These are phyloP conservation scores for Scopus umbretta DNA, from an alignment of 2,113 vertebrate genomes.

Conservation along the genomic window DNA sequence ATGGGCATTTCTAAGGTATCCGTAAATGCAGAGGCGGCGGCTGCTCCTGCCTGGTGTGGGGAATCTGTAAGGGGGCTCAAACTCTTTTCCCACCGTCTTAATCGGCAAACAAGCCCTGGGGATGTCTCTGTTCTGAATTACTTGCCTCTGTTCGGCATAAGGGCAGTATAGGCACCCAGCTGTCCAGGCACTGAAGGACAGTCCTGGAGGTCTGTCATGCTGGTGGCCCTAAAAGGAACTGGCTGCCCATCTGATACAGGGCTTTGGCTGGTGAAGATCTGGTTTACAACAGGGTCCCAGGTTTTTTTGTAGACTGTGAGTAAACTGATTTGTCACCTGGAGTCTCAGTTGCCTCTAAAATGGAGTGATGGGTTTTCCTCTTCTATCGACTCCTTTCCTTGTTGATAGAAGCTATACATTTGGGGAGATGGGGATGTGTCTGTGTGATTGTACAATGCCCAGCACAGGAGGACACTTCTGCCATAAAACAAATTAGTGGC, in stretches of 20 bases:
- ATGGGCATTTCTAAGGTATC: neutral
- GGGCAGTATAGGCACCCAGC: neutral
- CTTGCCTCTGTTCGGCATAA: neutral
- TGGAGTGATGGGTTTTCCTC: neutral
- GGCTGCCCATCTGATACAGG: neutral
- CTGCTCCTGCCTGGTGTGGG: neutral
- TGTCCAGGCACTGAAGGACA: neutral
- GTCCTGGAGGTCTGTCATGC: neutral
- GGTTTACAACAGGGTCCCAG: neutral
- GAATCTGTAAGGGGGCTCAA: neutral
- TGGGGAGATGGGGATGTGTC: neutral
- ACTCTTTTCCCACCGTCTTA: neutral
- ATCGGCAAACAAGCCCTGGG: neutral
- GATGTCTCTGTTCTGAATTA: neutral
- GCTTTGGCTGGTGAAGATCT: neutral
- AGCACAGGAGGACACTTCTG: neutral
- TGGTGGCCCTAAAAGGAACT: neutral
- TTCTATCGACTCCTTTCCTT: neutral
- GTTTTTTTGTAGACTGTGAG: neutral
- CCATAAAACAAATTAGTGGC: neutral
- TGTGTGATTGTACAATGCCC: neutral
- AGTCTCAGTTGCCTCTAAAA: neutral
- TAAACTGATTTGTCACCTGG: neutral
- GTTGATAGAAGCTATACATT: neutral
- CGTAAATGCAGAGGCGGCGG: rapidly evolving